Base-by-base conservation (phyloP, 2,113 vertebrate genomes). In the Xerus inauris region DNA sequence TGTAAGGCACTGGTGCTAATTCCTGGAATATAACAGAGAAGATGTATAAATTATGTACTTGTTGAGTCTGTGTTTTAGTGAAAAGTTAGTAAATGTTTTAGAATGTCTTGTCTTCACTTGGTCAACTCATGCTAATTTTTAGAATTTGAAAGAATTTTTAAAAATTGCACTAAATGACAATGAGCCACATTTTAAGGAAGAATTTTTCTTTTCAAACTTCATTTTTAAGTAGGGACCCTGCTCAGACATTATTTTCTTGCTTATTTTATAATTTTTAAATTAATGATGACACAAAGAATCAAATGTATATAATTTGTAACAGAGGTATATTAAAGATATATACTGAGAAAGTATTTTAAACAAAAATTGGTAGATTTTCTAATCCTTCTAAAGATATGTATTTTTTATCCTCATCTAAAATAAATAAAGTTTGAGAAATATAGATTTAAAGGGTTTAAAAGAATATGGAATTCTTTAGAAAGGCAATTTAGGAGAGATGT, bases 351-450 rank as follows among this genome's bases (percentile, higher is more conserved):
- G 0, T 47, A 79, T 94, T 97, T 82, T 12, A 79, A 85, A 67
- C 59, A 85, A n/a, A 71, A 82, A 19, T 77, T 83, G 14, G 47
- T 38, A 8, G 20, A 76, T 57, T 91, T 85, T 30, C 67, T 89
- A 71, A 75, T 95, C 22, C 38, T 82, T 42, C n/a, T 90, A 1
- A 87, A 65, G 17, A n/a, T 91, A 65, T 4, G 45, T 20, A 30
- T 85, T 22, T 42, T 95, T 89, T 95, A 35, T 87, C 24, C 94
- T 49, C 77, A 64, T 81, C 47, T n/a, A 47, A 90, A 75, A 89
- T 26, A 67, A 80, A 65, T 32, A 75, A 65, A 94, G 64, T n/a
- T 79, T 82, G 81, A 73, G 73, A 9, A 59, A 45, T 87, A 14
- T 12, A 62, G 17, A 76, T 24, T 72, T 95, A 20, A 85, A 92